phyloP scores from a whole-genome alignment of 2,888 invertebrate genomes.

The Esperia sulphurella region DNA sequence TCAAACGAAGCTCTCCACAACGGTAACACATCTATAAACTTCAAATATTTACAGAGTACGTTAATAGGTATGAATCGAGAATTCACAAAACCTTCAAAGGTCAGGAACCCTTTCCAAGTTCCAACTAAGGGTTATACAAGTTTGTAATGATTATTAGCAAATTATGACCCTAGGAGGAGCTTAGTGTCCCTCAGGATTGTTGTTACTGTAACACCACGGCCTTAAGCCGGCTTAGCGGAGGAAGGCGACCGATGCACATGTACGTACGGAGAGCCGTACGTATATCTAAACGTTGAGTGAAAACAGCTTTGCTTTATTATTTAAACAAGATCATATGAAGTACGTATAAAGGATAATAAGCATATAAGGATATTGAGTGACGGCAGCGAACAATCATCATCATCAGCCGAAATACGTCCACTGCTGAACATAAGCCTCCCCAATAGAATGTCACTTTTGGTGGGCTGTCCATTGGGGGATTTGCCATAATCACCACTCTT shows the following conservation, averaged over 20 bases:
- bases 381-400: too few species aligned
- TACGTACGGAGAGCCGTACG: background rate
- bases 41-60: too few species aligned
- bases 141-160: background rate
- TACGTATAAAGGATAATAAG: too few species aligned
- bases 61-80: background rate
- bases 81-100: background rate
- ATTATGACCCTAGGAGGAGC: background rate
- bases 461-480: too few species aligned
- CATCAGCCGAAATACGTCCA: too few species aligned
- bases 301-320: conserved; percentile 9
- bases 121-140: background rate
- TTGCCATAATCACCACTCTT: too few species aligned
- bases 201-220: background rate
- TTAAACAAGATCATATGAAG: background rate
- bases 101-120: background rate
- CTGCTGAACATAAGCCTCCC: too few species aligned
- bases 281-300: conserved; percentile 6
- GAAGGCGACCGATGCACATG: conserved; percentile 6
- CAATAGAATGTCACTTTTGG: too few species aligned
- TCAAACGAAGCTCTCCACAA: too few species aligned
- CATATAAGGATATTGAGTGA: too few species aligned
- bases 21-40: too few species aligned
- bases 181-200: conserved; percentile 4
- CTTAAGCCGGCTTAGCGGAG: conserved; percentile 5